Base-by-base conservation (phyloP, 2,797 vertebrate species). In the Urophycis tenuis region DNA sequence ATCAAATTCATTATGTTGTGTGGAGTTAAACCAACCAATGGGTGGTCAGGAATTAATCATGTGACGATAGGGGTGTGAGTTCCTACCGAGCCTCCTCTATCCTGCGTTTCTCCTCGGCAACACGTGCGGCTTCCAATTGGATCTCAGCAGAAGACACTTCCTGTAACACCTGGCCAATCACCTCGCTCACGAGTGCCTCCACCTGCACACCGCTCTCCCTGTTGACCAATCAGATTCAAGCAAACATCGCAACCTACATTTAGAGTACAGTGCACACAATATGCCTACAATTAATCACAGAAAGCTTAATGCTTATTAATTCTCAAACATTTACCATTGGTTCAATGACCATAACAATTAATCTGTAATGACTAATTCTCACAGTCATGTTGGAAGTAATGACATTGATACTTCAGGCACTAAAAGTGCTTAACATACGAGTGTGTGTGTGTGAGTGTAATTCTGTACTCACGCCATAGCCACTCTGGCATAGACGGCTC, bases 21-120 rank as follows among this genome's bases (percentile, higher is more conserved):
- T 41, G 14, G 19, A 53, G 45, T 22, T 53, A 19, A 53, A 53
- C 12, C 45, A 22, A 53, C 19, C 2, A n/a, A n/a, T n/a, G n/a
- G 39, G 39, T 41, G 5, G 39, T 12, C 53, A 60, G 2, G 53
- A 75, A 25, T 12, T 4, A 72, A 72, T 25, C 53, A 60, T 25
- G 53, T 25, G 53, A 25, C 19, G 3, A 53, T 41, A n/a, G 39
- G 17, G 53, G 29, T 73, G 71, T 49, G n/a, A 1, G 53, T 7
- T 85, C 88, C 1, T 9, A 92, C 97, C 95, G 95, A 81, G 94
- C 93, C 84, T 96, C 95, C 85, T 98, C 95, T 5, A 93, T 90
- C 80, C 80, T 92, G 75, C 90, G 93, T 75, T 88, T 93, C 76
- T 96, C 95, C 77, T 95, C 94, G 22, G 92, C 87, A 0, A 94